Evolutionary conservation across 2,797 vertebrate genomes (phyloP).

Genomic region (Silurus aristotelis): DNA sequence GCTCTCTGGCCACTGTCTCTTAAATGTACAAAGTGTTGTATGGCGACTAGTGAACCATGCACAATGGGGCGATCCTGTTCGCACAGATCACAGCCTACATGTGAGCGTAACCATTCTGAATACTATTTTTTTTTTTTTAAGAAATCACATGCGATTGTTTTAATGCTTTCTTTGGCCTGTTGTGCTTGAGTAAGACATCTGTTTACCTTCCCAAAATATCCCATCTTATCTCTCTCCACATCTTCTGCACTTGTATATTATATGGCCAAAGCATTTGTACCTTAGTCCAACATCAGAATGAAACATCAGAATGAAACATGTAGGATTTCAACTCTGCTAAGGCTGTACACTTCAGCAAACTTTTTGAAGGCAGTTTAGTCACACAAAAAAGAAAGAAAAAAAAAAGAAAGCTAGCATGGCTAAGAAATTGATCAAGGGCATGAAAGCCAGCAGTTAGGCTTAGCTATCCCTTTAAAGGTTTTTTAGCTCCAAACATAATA

Average conservation of each 20-base stretch:
- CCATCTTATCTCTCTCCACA: constrained; percentile 61
- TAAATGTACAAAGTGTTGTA: constrained; percentile 15
- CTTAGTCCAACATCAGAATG: constrained; percentile 74
- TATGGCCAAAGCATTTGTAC: constrained; percentile 68
- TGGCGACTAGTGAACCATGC: constrained; percentile 6
- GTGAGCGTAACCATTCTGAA: constrained; percentile 41
- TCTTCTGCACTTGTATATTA: constrained; percentile 51
- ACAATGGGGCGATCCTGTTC: background rate
- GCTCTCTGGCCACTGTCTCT: constrained; percentile 31
- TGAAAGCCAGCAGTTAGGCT: constrained; percentile 8
- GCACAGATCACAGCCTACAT: constrained; percentile 22
- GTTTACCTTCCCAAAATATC: constrained; percentile 68
- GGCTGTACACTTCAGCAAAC: constrained; percentile 7
- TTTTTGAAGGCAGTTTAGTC: background rate
- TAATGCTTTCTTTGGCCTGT: constrained; percentile 42
- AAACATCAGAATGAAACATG: constrained; percentile 64
- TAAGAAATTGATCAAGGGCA: constrained; percentile 11
- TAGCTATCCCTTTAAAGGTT: constrained; percentile 23
- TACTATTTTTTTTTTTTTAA: constrained; percentile 34
- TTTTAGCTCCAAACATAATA: background rate
- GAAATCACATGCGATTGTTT: constrained; percentile 35
- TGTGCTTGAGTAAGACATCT: constrained; percentile 47
- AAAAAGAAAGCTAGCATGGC: constrained; percentile 3
- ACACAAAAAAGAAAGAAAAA: background rate
- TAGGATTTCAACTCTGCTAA: background rate